Evolutionary conservation across 2,888 invertebrate genomes (phyloP).

Genomic region (Craniophora ligustri): DNA sequence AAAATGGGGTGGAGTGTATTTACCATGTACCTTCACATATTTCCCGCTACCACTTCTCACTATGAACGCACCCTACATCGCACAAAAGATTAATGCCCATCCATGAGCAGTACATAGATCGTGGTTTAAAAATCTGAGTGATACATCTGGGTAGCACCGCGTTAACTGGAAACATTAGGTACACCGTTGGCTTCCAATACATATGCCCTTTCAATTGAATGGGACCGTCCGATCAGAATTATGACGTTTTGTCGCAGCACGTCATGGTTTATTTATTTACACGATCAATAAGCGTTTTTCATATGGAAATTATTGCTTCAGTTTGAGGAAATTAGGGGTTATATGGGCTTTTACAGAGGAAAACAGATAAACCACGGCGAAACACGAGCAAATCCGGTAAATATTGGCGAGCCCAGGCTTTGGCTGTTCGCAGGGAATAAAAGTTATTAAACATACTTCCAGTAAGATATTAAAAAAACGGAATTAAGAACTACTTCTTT

Average conservation of each 20-base stretch:
- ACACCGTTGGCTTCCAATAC: slow-evolving; percentile 54
- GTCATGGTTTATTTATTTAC: slow-evolving; percentile 4
- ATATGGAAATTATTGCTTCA: neutral
- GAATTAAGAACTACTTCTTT: no score
- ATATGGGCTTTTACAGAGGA: no score
- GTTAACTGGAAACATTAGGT: slow-evolving; percentile 49
- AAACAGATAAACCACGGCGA: no score
- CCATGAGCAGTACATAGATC: slow-evolving; percentile 50
- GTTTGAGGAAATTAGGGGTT: neutral
- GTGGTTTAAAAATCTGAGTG: slow-evolving; percentile 48
- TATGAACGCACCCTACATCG: neutral
- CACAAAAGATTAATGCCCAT: slow-evolving; percentile 36
- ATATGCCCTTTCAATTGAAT: slow-evolving; percentile 44
- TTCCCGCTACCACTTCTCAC: neutral
- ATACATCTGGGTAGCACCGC: slow-evolving; percentile 38
- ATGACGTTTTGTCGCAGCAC: neutral
- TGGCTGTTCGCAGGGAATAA: no score
- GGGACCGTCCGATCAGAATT: slow-evolving; percentile 6
- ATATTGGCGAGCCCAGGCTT: no score
- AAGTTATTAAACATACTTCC: no score
- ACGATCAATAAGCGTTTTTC: no score
- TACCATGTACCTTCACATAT: no score
- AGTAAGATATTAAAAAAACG: no score
- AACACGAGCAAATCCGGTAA: no score
- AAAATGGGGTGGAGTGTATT: no score